A percentile compares a stretch with the other conserved stretches of the same genome.
Evolutionary conservation across 2,113 vertebrate species (phyloP).

Genomic region (Triplophysa siluroides): DNA sequence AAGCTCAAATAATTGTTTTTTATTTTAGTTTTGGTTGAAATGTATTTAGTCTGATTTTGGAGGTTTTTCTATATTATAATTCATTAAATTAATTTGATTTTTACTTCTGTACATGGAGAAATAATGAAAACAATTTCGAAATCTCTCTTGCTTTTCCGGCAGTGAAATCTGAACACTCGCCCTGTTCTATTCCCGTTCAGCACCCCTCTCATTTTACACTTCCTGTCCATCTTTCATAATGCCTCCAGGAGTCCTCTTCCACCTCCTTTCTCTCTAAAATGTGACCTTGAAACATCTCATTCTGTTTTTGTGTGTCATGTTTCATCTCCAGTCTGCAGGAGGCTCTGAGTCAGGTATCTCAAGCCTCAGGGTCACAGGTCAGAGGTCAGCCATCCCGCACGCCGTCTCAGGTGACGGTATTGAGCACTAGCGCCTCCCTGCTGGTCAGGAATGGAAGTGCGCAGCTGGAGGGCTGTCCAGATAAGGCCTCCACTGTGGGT

Average conservation of each 20-base stretch:
- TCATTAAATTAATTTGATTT: not conserved
- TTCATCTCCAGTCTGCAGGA: constrained; percentile 89
- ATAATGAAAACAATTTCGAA: not conserved
- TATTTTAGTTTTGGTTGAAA: too few relatives aligned
- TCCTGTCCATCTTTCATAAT: constrained; percentile 23
- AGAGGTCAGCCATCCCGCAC: constrained; percentile 91
- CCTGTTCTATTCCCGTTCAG: not conserved
- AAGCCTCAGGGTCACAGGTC: constrained; percentile 87
- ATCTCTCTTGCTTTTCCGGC: constrained; percentile 1
- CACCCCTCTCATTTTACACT: constrained; percentile 27
- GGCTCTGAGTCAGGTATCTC: constrained; percentile 92
- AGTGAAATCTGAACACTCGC: not conserved
- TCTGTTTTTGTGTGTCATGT: not conserved
- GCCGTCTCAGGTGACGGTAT: constrained; percentile 93
- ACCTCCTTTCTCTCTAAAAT: not conserved
- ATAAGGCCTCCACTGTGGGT: constrained; percentile 91
- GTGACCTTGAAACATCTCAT: not conserved
- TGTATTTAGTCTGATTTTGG: too few relatives aligned
- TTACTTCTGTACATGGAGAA: not conserved
- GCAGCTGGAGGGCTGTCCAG: constrained; percentile 94
- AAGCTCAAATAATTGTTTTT: too few relatives aligned
- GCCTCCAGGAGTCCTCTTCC: not conserved
- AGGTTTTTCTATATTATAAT: too few relatives aligned
- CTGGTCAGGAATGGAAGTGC: constrained; percentile 99
- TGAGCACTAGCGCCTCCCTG: constrained; percentile 94